Evolutionary conservation across 1,140 invertebrate species (phyloP).

Genomic region (Heliconius himera): DNA sequence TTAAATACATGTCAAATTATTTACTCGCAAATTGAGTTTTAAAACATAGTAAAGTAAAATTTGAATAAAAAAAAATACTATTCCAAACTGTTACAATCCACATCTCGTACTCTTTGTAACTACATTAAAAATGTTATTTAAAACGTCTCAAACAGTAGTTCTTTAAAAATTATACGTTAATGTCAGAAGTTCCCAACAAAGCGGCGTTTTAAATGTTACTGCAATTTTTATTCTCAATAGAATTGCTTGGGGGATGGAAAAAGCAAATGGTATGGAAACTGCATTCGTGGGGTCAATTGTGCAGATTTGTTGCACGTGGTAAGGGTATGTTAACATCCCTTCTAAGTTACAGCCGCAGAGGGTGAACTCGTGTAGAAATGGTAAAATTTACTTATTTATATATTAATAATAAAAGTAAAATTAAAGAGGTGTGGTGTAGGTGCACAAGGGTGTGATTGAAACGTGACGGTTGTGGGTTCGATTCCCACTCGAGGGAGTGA

Average conservation of each 20-base stretch:
- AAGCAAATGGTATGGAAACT: constrained; percentile 12
- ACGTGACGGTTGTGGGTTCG: no score
- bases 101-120: not conserved
- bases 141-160: constrained; percentile 26
- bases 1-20: not conserved
- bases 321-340: constrained; percentile 38
- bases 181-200: constrained; percentile 28
- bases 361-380: not conserved
- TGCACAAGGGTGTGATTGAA: no score
- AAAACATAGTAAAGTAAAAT: not conserved
- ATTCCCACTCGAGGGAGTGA: no score
- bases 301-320: constrained; percentile 38
- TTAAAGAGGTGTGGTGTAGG: no score
- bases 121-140: constrained; percentile 24
- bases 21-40: not conserved
- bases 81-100: not conserved
- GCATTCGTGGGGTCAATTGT: constrained; percentile 43
- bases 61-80: not conserved
- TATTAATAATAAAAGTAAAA: no score
- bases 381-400: no score
- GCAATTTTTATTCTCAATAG: constrained; percentile 17
- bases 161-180: constrained; percentile 27
- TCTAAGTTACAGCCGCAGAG: constrained; percentile 27
- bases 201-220: constrained; percentile 26
- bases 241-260: constrained; percentile 25